A percentile compares a stretch with the other conserved stretches of the same genome.
These are phyloP conservation scores for Podotricha telesiphe DNA, from an alignment of 2,888 invertebrate species.

Conservation along the genomic window DNA sequence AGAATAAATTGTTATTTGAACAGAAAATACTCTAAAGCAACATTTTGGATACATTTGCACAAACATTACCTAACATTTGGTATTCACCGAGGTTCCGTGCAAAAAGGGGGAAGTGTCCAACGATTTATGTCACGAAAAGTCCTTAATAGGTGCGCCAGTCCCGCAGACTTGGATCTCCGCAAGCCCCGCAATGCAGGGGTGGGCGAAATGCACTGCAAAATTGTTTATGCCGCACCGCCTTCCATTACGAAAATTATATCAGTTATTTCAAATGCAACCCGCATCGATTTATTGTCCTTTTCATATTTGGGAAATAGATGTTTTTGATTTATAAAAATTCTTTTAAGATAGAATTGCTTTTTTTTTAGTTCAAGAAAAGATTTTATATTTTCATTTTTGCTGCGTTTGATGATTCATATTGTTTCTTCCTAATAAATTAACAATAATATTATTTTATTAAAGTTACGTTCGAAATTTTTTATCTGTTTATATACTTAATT, in stretches of 20 bases:
- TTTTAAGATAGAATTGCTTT: background rate
- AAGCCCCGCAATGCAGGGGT: slow-evolving; percentile 49
- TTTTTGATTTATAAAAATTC: background rate
- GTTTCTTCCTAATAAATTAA: too few species aligned
- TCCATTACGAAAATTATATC: slow-evolving; percentile 50
- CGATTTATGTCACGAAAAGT: slow-evolving; percentile 43
- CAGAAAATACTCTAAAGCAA: background rate
- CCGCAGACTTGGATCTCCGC: slow-evolving; percentile 44
- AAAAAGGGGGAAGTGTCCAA: slow-evolving; percentile 37
- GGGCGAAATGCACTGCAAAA: slow-evolving; percentile 50
- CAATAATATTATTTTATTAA: background rate
- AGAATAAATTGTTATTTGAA: background rate
- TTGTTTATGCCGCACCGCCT: slow-evolving; percentile 48
- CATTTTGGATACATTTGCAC: slow-evolving; percentile 24
- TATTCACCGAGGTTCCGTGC: slow-evolving; percentile 37
- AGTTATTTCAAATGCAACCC: slow-evolving; percentile 40
- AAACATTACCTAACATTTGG: slow-evolving; percentile 30
- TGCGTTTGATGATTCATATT: too few species aligned
- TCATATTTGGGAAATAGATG: background rate
- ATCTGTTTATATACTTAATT: too few species aligned
- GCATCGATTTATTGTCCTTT: slow-evolving; percentile 30
- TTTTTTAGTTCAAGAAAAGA: too few species aligned
- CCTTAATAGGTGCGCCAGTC: slow-evolving; percentile 42
- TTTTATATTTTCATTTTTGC: too few species aligned
- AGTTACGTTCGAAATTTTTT: too few species aligned